These are phyloP conservation scores for Chamaetylas fuelleborni DNA, from an alignment of 2,113 vertebrate species.

Conservation along the genomic window DNA sequence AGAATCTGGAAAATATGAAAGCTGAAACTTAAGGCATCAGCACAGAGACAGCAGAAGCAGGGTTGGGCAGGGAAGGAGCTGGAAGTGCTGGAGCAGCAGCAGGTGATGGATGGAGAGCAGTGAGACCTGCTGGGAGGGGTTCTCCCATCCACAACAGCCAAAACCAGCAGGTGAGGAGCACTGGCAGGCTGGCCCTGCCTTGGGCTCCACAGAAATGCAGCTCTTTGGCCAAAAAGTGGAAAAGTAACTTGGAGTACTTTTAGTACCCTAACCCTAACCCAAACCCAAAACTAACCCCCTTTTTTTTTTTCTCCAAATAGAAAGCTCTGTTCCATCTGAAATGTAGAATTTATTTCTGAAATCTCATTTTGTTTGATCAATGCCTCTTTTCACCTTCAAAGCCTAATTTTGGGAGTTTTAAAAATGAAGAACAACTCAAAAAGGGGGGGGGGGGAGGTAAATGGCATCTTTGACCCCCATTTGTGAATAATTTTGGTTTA, in stretches of 20 bases:
- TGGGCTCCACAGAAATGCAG: neutral
- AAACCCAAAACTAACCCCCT: neutral
- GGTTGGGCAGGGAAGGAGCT: no score
- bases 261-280: no score
- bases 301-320: neutral
- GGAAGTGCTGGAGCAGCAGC: fast-evolving
- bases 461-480: neutral
- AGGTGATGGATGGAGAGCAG: fast-evolving
- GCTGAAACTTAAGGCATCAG: neutral
- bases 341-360: neutral
- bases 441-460: fast-evolving
- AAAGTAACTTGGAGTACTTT: neutral
- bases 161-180: neutral
- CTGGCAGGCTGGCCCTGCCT: neutral
- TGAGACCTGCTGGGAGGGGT: fast-evolving
- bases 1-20: neutral
- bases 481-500: neutral
- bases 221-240: neutral
- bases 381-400: neutral
- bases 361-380: neutral
- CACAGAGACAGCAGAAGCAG: fast-evolving
- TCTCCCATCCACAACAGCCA: fast-evolving
- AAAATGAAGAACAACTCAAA: neutral
- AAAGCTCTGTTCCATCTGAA: neutral
- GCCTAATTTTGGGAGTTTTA: neutral